Percentiles rank a stretch among this genome's conserved stretches.
phyloP scores from a whole-genome alignment of 2,888 invertebrate species.

The Chaetogeoica ovagalla region DNA sequence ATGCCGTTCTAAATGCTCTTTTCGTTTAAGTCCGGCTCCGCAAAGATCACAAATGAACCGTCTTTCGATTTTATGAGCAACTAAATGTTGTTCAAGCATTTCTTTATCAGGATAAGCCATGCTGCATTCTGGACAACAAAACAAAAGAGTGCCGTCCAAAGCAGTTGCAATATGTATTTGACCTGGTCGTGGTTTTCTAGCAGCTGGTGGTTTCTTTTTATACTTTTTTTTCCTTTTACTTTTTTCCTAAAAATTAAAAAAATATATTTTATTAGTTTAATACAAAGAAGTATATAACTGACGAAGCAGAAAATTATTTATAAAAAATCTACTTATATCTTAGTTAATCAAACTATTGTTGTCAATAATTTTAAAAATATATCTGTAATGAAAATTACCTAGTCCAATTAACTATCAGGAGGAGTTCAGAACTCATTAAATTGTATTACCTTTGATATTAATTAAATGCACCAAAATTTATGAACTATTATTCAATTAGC shows the following conservation, averaged over 20 bases:
- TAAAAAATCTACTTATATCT: too few species aligned
- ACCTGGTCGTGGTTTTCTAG: constrained; percentile 77
- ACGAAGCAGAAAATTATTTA: too few species aligned
- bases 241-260: constrained; percentile 48
- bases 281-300: not conserved
- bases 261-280: not conserved
- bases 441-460: too few species aligned
- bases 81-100: constrained; percentile 70
- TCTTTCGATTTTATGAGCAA: constrained; percentile 78
- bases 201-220: constrained; percentile 78
- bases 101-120: constrained; percentile 82
- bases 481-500: too few species aligned
- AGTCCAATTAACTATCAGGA: too few species aligned
- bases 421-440: too few species aligned
- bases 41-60: constrained; percentile 77
- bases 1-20: constrained; percentile 84
- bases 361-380: too few species aligned
- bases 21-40: constrained; percentile 83
- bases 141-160: constrained; percentile 73
- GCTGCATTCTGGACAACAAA: constrained; percentile 79
- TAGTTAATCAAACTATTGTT: too few species aligned
- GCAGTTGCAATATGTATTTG: constrained; percentile 77
- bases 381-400: too few species aligned
- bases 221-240: constrained; percentile 76
- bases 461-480: too few species aligned